Evolutionary conservation across 2,888 invertebrate genomes (phyloP).

Genomic region (Capitulum mitella): DNA sequence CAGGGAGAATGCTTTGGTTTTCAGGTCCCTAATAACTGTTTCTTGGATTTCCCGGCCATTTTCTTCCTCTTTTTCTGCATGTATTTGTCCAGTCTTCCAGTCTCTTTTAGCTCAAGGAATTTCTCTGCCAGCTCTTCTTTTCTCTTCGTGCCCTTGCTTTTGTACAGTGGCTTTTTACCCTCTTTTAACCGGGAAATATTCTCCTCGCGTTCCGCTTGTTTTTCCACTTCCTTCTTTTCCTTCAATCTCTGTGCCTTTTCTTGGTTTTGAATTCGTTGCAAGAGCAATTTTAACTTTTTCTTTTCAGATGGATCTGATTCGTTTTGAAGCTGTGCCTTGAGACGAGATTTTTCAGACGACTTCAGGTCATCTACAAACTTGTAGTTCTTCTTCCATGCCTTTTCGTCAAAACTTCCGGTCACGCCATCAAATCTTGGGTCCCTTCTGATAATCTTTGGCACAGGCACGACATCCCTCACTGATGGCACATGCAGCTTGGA

Average conservation of each 20-base stretch:
- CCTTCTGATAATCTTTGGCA: constrained; percentile 47
- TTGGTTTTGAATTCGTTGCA: not conserved
- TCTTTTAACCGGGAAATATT: not conserved
- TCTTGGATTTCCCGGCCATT: constrained; percentile 48
- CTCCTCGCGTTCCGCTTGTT: not conserved
- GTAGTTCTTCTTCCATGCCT: constrained; percentile 66
- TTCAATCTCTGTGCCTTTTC: not conserved
- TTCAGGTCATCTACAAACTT: constrained; percentile 66
- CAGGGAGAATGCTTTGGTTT: too few species aligned
- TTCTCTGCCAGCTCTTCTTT: constrained; percentile 61
- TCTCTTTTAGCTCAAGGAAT: constrained; percentile 69
- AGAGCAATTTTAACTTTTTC: not conserved
- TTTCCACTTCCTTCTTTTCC: not conserved
- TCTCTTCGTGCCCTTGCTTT: constrained; percentile 48
- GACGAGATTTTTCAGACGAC: constrained; percentile 57
- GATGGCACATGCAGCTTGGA: constrained; percentile 61
- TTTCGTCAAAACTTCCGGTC: constrained; percentile 69
- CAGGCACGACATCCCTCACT: constrained; percentile 45
- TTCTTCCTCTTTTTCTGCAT: constrained; percentile 73
- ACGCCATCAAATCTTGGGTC: constrained; percentile 85
- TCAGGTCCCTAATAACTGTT: constrained; percentile 39
- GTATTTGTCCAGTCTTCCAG: constrained; percentile 70
- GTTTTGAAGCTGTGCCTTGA: constrained; percentile 50
- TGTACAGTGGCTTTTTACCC: not conserved
- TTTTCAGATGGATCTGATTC: not conserved